Conservation (phyloP, 2,797 vertebrate species). For the Columba guinea region DNA sequence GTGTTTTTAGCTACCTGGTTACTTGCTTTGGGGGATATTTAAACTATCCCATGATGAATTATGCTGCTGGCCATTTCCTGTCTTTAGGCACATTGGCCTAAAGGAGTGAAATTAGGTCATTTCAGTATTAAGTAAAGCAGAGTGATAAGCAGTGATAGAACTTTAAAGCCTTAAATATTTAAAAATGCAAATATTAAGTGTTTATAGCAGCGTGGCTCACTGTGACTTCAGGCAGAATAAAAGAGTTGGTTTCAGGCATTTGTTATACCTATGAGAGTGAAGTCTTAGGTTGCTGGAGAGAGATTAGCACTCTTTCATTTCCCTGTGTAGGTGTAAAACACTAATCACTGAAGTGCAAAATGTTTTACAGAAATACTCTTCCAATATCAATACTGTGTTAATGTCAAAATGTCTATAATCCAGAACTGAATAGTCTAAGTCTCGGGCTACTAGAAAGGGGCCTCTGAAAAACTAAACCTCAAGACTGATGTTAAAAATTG, state of each 20-base stretch:
- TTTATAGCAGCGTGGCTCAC: not conserved
- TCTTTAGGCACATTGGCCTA: not conserved
- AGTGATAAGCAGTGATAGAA: not conserved
- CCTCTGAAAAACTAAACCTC: not conserved
- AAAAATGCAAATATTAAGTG: not conserved
- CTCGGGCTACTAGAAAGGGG: not conserved
- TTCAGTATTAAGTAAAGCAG: not conserved
- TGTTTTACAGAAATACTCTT: not conserved
- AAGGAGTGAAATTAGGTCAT: not conserved
- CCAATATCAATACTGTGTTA: not conserved
- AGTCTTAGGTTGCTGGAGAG: not conserved
- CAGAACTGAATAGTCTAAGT: not conserved
- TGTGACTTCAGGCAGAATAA: not conserved
- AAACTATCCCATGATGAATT: not conserved
- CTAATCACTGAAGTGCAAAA: not conserved
- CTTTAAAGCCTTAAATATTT: not conserved
- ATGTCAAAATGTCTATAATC: not conserved
- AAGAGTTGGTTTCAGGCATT: not conserved
- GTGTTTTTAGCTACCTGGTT: not conserved
- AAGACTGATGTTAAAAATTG: not conserved
- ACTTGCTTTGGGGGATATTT: not conserved
- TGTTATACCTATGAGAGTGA: not conserved
- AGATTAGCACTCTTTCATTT: not conserved
- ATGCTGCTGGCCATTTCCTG: not conserved
- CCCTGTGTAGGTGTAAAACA: not conserved